A percentile compares a stretch with the other conserved stretches of the same genome.
Evolutionary conservation across 2,113 vertebrate species (phyloP).

Genomic region (Chlamydotis undulata): DNA sequence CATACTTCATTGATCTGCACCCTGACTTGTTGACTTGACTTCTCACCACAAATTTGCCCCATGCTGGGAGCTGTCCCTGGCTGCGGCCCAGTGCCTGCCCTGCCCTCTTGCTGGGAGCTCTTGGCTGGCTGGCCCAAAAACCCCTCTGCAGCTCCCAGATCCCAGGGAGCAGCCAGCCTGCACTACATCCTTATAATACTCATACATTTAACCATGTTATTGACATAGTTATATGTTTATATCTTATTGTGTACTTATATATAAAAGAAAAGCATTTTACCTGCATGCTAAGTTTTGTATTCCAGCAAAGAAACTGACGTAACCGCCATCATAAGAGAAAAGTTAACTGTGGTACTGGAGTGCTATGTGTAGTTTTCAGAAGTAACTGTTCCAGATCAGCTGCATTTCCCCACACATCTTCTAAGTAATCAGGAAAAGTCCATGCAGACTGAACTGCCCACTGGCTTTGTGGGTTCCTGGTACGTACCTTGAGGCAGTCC

Average conservation of each 20-base stretch:
- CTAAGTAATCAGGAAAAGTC: background rate
- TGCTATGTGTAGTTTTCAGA: background rate
- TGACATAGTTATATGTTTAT: background rate
- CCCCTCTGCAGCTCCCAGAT: accelerated
- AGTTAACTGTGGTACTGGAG: background rate
- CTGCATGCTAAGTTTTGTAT: background rate
- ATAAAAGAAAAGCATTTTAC: background rate
- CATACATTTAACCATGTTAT: background rate
- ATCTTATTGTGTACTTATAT: background rate
- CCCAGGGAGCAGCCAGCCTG: background rate
- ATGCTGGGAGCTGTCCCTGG: accelerated
- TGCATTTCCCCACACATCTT: background rate
- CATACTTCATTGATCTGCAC: background rate
- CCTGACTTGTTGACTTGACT: background rate
- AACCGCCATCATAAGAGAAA: background rate
- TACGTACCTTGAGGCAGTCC: background rate
- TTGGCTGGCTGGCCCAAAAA: background rate
- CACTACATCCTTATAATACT: background rate
- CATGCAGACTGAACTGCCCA: background rate
- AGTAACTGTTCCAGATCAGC: background rate
- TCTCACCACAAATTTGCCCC: background rate
- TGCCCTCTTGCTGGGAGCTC: background rate
- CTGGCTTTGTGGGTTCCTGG: background rate
- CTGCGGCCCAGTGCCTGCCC: background rate
- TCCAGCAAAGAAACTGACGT: background rate